A percentile compares a stretch with the other conserved stretches of the same genome.
Conservation (phyloP, 2,888 invertebrate genomes). For the Scaeva pyrastri region DNA sequence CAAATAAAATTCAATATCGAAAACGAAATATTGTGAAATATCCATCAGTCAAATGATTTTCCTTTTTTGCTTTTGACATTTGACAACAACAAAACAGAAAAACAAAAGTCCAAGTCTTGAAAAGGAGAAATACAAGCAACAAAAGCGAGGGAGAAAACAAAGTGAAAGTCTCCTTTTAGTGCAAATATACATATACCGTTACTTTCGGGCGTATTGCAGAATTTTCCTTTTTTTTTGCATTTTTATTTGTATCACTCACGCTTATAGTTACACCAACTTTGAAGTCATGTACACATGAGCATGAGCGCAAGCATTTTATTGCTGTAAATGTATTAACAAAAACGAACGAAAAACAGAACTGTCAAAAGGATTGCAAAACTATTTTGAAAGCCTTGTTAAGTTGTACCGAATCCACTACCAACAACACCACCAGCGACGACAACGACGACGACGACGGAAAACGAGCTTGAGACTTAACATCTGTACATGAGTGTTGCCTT, state of each 20-base stretch:
- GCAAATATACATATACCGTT: background rate
- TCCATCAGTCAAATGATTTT: constrained; percentile 33
- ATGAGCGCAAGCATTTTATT: constrained; percentile 24
- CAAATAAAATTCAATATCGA: background rate
- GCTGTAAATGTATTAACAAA: constrained; percentile 4
- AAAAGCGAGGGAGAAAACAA: constrained; percentile 66
- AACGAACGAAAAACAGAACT: constrained; percentile 45
- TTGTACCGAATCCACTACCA: constrained; percentile 26
- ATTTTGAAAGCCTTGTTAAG: constrained; percentile 68
- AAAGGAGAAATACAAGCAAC: constrained; percentile 60
- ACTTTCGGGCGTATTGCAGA: constrained; percentile 70
- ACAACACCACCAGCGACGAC: background rate
- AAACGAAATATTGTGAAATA: background rate
- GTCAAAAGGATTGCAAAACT: constrained; percentile 72
- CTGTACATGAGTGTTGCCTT: constrained; percentile 47
- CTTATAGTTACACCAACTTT: constrained; percentile 37
- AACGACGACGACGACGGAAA: background rate
- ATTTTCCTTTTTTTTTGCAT: constrained; percentile 60
- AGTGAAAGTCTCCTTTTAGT: constrained; percentile 72
- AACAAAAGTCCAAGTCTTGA: constrained; percentile 44
- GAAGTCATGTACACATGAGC: background rate
- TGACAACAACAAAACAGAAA: background rate
- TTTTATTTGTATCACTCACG: constrained; percentile 50
- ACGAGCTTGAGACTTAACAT: constrained; percentile 17
- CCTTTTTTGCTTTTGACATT: constrained; percentile 33